Percentiles rank a stretch among this genome's conserved stretches.
These are phyloP conservation scores for Eupithecia exiguata DNA, from an alignment of 2,888 invertebrate species.

Conservation along the genomic window DNA sequence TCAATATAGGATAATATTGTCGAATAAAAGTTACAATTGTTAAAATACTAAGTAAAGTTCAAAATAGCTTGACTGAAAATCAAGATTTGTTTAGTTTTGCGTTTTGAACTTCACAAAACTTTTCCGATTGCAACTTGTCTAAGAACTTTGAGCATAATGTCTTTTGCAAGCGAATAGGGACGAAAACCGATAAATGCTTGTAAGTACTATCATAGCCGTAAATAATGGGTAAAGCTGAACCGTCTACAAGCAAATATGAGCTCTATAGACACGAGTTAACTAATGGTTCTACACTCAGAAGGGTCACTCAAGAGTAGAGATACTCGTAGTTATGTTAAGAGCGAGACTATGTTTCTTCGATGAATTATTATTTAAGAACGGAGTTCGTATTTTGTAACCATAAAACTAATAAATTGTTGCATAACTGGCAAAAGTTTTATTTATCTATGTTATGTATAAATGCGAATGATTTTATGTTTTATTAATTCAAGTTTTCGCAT, in stretches of 20 bases:
- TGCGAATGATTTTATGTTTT: too few relatives aligned
- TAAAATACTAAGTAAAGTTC: not conserved
- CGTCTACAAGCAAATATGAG: conserved; percentile 60
- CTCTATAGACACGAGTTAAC: conserved; percentile 41
- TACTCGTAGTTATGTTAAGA: not conserved
- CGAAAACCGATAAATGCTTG: conserved; percentile 55
- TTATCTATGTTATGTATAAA: too few relatives aligned
- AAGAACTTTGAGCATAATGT: conserved; percentile 67
- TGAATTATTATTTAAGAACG: not conserved
- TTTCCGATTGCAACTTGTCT: conserved; percentile 42
- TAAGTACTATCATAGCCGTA: conserved; percentile 56
- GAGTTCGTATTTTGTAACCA: not conserved
- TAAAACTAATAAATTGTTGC: not conserved
- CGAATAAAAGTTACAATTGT: conserved; percentile 18
- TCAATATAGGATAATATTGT: conserved; percentile 45
- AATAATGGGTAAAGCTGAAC: conserved; percentile 59
- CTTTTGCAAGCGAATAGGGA: conserved; percentile 62
- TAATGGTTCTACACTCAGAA: conserved; percentile 5
- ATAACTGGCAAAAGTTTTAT: too few relatives aligned
- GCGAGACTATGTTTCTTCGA: not conserved
- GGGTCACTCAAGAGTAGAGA: not conserved
- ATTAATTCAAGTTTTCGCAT: too few relatives aligned
- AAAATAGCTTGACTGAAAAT: not conserved
- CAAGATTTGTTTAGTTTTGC: not conserved
- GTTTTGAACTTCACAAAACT: not conserved